Evolutionary conservation across 2,888 invertebrate genomes (phyloP).

Genomic region (Drosophila tripunctata): DNA sequence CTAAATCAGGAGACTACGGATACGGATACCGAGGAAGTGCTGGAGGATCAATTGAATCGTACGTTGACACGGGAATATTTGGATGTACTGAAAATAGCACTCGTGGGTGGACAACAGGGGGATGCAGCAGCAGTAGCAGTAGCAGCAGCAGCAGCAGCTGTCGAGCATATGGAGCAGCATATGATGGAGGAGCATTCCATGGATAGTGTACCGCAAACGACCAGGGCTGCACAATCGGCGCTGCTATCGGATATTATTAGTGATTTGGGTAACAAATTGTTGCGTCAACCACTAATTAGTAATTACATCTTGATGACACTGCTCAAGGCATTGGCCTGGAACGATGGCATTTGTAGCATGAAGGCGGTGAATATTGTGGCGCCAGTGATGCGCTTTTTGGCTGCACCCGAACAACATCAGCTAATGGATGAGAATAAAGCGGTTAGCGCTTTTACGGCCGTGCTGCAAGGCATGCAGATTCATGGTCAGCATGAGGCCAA

Average conservation of each 20-base stretch:
- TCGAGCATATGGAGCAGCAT: conserved; percentile 86
- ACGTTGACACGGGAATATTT: conserved; percentile 94
- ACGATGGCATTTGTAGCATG: conserved; percentile 92
- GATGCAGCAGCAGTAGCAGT: too few relatives aligned
- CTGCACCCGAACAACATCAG: conserved; percentile 87
- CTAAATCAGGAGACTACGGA: conserved; percentile 89
- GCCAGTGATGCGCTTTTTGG: conserved; percentile 89
- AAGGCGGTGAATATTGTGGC: conserved; percentile 91
- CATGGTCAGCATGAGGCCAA: conserved; percentile 96
- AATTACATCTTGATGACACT: conserved; percentile 88
- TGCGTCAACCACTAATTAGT: conserved; percentile 88
- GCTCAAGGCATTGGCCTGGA: conserved; percentile 90
- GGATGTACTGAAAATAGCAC: conserved; percentile 90
- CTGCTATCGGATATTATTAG: conserved; percentile 90
- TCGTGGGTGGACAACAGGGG: conserved; percentile 89
- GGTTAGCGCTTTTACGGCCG: conserved; percentile 90
- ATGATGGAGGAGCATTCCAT: conserved; percentile 88
- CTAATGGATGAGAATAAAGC: conserved; percentile 88
- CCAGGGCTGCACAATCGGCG: conserved; percentile 84
- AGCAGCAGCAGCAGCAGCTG: too few relatives aligned
- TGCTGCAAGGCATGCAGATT: conserved; percentile 91
- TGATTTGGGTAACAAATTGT: conserved; percentile 91
- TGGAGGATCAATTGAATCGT: conserved; percentile 93
- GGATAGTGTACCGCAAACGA: conserved; percentile 87
- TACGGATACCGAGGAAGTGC: conserved; percentile 88